Evolutionary conservation across 2,888 invertebrate genomes (phyloP), one percentile per base, ranked within the genome.

Genomic region (Pyrgus malvae): DNA sequence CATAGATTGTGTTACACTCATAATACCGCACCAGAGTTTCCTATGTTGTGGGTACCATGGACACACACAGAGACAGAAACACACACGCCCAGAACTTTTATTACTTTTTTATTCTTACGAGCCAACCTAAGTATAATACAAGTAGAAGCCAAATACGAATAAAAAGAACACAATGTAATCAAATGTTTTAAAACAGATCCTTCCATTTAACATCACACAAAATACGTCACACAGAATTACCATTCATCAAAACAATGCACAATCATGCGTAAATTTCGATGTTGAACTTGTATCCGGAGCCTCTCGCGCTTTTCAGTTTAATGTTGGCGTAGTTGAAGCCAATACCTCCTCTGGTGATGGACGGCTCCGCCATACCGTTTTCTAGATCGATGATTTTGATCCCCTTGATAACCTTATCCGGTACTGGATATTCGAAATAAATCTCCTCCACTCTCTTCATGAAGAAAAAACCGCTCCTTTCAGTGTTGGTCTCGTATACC

Each of bases 311-410:
- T 58, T 87, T 89, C 65, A 91, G 53, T 41, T 89, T 87, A 1
- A 91, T 77, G 9, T 81, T 78, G 1, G 76, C 90, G 41, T 70
- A 81, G 16, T 73, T 69, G 56, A 84, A 80, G 0, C 89, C 89
- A 0, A 90, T 62, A 0, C 91, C 91, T 0, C 91, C 91, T 7
- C 79, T 55, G 0, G 59, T 83, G 3, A 91, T 86, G 0, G 88
- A 75, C 0, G 90, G 77, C 44, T 84, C 77, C 0, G 88, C 81
- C 2, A 77, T 41, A 0, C 78, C 80, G 56, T 87, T 83, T 1
- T 89, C 84, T 67, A 84, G 31, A 29, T 90, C 90, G 29, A 78
- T 80, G 7, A 90, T 84, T 1, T 84, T 80, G 0, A 90, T 83
- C 0, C 90, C 90, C 60, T 88, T 89, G 2, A 90, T 88, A 56